Evolutionary conservation across 2,888 invertebrate genomes (phyloP).

Genomic region (Polydrusus tereticollis): DNA sequence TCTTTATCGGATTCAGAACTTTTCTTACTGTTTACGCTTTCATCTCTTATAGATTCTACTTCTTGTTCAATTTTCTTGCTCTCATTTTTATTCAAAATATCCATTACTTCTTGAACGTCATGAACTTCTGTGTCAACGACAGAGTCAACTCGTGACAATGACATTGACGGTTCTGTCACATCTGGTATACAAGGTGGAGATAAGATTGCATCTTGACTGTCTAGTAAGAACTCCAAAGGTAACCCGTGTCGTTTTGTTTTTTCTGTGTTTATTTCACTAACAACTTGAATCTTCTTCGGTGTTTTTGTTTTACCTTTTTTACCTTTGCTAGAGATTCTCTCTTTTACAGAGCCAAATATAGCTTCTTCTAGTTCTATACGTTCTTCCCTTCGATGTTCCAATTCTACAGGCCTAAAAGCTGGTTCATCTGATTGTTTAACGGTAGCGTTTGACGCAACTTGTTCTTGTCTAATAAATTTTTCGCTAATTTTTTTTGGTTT

Average conservation of each 20-base stretch:
- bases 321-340: conserved; percentile 63
- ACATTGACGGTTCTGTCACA: conserved; percentile 47
- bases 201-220: conserved; percentile 49
- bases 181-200: conserved; percentile 49
- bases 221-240: conserved; percentile 54
- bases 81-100: conserved; percentile 55
- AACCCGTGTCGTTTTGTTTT: conserved; percentile 58
- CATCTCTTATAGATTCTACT: conserved; percentile 33
- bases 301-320: conserved; percentile 43
- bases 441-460: background rate
- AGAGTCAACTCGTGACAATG: conserved; percentile 62
- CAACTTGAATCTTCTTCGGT: conserved; percentile 60
- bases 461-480: conserved; percentile 26
- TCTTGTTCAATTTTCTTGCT: conserved; percentile 35
- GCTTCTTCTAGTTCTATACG: conserved; percentile 68
- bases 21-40: conserved; percentile 9
- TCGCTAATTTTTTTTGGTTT: background rate
- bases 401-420: background rate
- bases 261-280: conserved; percentile 50
- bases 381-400: conserved; percentile 27
- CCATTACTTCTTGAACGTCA: conserved; percentile 64
- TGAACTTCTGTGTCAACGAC: conserved; percentile 65
- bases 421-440: background rate
- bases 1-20: background rate
- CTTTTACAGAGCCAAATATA: conserved; percentile 75